Percentiles rank a stretch among this genome's conserved stretches.
These are phyloP conservation scores for Lampropteryx suffumata DNA, from an alignment of 2,888 invertebrate species.

Conservation along the genomic window DNA sequence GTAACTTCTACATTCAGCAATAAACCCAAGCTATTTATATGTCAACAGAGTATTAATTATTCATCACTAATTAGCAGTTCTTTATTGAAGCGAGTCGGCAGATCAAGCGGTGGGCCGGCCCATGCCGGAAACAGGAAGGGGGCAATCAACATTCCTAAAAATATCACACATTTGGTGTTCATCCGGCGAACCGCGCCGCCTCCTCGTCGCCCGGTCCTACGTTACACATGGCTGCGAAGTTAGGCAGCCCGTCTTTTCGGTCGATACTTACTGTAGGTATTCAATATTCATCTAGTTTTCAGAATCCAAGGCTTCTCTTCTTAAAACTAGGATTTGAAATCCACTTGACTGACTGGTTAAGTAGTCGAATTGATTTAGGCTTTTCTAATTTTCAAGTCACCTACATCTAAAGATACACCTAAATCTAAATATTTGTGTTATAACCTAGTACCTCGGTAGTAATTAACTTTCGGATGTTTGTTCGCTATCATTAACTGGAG, in stretches of 20 bases:
- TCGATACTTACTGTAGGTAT: too few relatives aligned
- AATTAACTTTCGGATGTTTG: constrained; percentile 1
- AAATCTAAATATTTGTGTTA: neutral
- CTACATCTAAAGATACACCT: too few relatives aligned
- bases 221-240: constrained; percentile 22
- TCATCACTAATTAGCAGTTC: constrained; percentile 74
- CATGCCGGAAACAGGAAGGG: constrained; percentile 79
- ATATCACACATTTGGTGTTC: constrained; percentile 82
- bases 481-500: constrained; percentile 16
- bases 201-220: constrained; percentile 25
- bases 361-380: too few relatives aligned
- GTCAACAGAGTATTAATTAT: constrained; percentile 66
- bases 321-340: too few relatives aligned
- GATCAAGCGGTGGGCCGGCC: constrained; percentile 61
- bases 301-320: too few relatives aligned
- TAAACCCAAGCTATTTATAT: constrained; percentile 47
- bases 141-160: constrained; percentile 82
- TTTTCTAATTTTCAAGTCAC: too few relatives aligned
- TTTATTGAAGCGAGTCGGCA: constrained; percentile 59
- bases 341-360: too few relatives aligned
- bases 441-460: too few relatives aligned
- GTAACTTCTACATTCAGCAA: constrained; percentile 6
- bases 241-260: too few relatives aligned
- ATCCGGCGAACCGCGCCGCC: constrained; percentile 59
- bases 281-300: too few relatives aligned